Evolutionary conservation across 2,888 invertebrate genomes (phyloP).

Genomic region (Philhelius pedissequus): DNA sequence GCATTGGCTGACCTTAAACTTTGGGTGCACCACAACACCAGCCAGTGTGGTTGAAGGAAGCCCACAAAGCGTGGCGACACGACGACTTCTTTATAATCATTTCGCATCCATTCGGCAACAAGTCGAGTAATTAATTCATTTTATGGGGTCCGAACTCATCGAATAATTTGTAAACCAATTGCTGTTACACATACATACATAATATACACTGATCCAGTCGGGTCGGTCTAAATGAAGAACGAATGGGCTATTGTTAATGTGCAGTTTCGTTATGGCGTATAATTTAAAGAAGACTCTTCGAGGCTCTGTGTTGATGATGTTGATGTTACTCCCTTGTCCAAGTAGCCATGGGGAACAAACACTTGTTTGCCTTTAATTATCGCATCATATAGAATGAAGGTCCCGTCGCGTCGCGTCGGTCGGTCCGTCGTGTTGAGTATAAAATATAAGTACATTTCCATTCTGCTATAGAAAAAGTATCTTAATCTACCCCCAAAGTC

Average conservation of each 20-base stretch:
- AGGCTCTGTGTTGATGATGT: not conserved
- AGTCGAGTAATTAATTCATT: constrained; percentile 63
- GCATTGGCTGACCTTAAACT: constrained; percentile 47
- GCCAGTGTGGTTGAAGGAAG: not conserved
- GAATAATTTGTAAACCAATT: constrained; percentile 45
- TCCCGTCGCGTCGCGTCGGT: too few species aligned
- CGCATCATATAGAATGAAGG: constrained; percentile 19
- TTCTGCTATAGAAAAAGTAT: not conserved
- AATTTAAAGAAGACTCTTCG: constrained; percentile 20
- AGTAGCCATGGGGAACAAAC: constrained; percentile 14
- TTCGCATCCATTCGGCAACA: constrained; percentile 46
- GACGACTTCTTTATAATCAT: constrained; percentile 45
- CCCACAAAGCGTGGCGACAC: constrained; percentile 46
- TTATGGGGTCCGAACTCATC: constrained; percentile 54
- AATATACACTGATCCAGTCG: not conserved
- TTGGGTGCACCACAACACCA: not conserved
- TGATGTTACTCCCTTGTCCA: not conserved
- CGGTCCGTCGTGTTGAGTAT: too few species aligned
- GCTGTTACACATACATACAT: too few species aligned
- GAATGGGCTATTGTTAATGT: constrained; percentile 14
- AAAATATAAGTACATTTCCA: not conserved
- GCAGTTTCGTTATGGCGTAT: constrained; percentile 48
- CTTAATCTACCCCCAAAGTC: constrained; percentile 46
- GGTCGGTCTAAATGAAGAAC: not conserved
- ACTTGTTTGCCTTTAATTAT: constrained; percentile 54